phyloP scores from a whole-genome alignment of 2,797 vertebrate genomes.

The Manis pentadactyla region DNA sequence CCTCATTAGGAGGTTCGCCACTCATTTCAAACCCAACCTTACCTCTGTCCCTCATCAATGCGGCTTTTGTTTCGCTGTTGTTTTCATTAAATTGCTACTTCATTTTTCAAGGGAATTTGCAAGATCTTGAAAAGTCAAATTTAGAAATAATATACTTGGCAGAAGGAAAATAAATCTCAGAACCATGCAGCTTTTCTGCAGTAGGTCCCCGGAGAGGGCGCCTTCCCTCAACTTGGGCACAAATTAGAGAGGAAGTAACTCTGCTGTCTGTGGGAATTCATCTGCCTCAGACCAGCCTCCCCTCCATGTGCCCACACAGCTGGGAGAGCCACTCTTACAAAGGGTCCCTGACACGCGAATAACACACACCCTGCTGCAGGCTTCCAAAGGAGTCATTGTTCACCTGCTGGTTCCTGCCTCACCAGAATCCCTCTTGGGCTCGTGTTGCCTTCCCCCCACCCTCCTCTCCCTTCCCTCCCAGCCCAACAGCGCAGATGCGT shows the following conservation, averaged over 20 bases:
- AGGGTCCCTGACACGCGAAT: slow-evolving; percentile 55
- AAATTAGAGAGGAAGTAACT: slow-evolving; percentile 44
- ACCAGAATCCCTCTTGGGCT: slow-evolving; percentile 35
- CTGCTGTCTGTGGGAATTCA: slow-evolving; percentile 39
- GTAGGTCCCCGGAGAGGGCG: not conserved
- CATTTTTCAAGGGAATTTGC: slow-evolving; percentile 73
- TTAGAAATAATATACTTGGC: slow-evolving; percentile 66
- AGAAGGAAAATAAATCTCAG: slow-evolving; percentile 71
- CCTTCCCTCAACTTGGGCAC: slow-evolving; percentile 22
- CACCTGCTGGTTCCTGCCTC: slow-evolving; percentile 47
- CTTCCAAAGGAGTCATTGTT: slow-evolving; percentile 67
- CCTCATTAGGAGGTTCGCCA: slow-evolving; percentile 81
- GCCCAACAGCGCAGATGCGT: not conserved
- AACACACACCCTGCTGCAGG: slow-evolving; percentile 16
- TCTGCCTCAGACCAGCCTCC: not conserved
- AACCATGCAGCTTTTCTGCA: not conserved
- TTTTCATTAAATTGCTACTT: slow-evolving; percentile 79
- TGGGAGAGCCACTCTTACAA: slow-evolving; percentile 39
- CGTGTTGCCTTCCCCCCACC: not conserved
- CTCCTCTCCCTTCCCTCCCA: not conserved
- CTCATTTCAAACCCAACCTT: slow-evolving; percentile 79
- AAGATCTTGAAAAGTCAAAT: slow-evolving; percentile 63
- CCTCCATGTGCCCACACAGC: not conserved
- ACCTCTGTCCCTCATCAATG: slow-evolving; percentile 60
- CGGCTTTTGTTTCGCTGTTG: slow-evolving; percentile 74